These are phyloP conservation scores for Pseudopleuronectes americanus DNA, from an alignment of 2,797 vertebrate genomes.

Conservation along the genomic window DNA sequence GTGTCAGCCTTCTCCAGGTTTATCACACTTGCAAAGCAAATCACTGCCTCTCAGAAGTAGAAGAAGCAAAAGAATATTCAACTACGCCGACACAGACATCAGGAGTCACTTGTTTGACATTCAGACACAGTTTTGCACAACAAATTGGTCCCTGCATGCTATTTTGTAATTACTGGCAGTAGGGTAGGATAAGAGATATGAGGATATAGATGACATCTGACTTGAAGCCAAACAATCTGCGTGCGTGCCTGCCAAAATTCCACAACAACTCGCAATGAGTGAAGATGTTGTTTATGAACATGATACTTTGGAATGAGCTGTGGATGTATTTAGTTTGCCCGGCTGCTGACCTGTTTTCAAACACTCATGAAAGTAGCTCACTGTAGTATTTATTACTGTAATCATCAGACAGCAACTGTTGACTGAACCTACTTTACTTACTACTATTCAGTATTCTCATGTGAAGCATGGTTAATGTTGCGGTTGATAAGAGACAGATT, in stretches of 20 bases:
- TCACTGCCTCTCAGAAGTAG: conserved; percentile 16
- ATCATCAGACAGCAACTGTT: not conserved
- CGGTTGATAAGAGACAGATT: not conserved
- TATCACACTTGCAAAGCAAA: conserved; percentile 25
- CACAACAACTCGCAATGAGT: conserved; percentile 7
- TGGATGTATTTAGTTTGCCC: conserved; percentile 12
- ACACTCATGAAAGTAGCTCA: too few relatives aligned
- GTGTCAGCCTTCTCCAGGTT: conserved; percentile 7
- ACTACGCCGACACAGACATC: not conserved
- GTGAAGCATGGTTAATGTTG: not conserved
- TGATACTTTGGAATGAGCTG: conserved; percentile 10
- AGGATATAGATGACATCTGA: conserved; percentile 18
- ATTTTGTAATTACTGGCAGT: conserved; percentile 3
- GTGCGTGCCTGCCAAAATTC: conserved; percentile 1
- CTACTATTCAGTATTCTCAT: not conserved
- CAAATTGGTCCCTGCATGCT: not conserved
- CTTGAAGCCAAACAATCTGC: not conserved
- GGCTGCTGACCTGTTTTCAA: conserved; percentile 7
- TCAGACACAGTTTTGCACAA: conserved; percentile 10
- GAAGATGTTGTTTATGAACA: conserved; percentile 6
- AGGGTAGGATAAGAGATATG: not conserved
- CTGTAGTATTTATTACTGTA: not conserved
- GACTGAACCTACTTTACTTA: not conserved
- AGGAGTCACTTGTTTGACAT: conserved; percentile 8
- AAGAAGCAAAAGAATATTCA: not conserved